Conservation (phyloP, 2,888 invertebrate genomes). For the Acanthoscelides obtectus region DNA sequence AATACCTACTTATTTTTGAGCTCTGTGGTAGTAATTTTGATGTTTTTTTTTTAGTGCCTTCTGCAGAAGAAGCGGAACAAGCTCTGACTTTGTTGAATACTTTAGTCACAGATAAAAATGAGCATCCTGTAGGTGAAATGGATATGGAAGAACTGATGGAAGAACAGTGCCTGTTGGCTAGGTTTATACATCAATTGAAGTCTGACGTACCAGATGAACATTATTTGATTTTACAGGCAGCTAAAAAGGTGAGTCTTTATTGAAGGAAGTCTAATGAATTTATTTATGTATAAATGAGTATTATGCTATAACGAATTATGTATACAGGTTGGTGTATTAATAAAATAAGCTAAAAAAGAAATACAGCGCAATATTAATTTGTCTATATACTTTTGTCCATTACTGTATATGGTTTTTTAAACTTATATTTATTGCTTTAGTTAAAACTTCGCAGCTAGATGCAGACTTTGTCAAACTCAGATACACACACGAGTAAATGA, state of each 20-base stretch:
- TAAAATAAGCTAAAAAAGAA: too few relatives aligned
- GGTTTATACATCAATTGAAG: conserved; percentile 81
- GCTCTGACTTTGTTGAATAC: conserved; percentile 68
- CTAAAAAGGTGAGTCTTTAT: conserved; percentile 66
- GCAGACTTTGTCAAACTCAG: too few relatives aligned
- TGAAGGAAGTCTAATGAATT: too few relatives aligned
- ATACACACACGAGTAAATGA: too few relatives aligned
- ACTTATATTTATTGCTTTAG: too few relatives aligned
- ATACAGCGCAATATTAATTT: too few relatives aligned
- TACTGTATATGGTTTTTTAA: too few relatives aligned
- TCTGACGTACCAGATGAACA: conserved; percentile 80
- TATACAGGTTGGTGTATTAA: too few relatives aligned
- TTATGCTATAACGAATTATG: too few relatives aligned
- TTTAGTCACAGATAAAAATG: conserved; percentile 76
- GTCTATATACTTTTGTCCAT: too few relatives aligned
- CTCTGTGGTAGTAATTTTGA: conserved; percentile 32
- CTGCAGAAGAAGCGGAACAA: conserved; percentile 76
- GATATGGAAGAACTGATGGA: conserved; percentile 95
- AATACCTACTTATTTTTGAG: background rate
- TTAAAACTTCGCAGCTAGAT: too few relatives aligned
- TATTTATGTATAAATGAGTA: too few relatives aligned
- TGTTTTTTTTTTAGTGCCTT: conserved; percentile 55
- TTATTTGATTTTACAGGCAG: conserved; percentile 83
- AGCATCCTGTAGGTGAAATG: conserved; percentile 54
- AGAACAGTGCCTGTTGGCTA: conserved; percentile 87